These are phyloP conservation scores for Ypsolopha sequella DNA, from an alignment of 2,888 invertebrate genomes.

Conservation along the genomic window DNA sequence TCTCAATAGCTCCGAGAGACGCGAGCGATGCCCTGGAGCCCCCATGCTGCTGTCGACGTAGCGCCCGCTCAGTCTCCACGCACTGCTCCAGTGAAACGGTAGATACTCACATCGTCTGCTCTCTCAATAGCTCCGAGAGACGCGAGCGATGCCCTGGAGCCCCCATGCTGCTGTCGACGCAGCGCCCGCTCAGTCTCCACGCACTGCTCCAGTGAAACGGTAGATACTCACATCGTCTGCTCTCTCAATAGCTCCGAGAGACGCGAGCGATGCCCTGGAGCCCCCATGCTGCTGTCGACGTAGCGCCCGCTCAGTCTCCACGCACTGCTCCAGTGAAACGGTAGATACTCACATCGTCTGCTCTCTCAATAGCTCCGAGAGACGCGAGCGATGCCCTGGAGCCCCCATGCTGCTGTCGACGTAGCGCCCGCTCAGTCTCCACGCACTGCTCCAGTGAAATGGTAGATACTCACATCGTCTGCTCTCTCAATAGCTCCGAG, in stretches of 20 bases:
- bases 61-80: slow-evolving; percentile 80
- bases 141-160: slow-evolving; percentile 80
- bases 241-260: slow-evolving; percentile 69
- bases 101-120: slow-evolving; percentile 60
- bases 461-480: slow-evolving; percentile 71
- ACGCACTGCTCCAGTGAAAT: slow-evolving; percentile 88
- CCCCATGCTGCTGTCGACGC: slow-evolving; percentile 59
- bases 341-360: slow-evolving; percentile 70
- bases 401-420: slow-evolving; percentile 64
- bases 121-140: slow-evolving; percentile 72
- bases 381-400: slow-evolving; percentile 83
- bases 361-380: slow-evolving; percentile 66
- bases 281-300: slow-evolving; percentile 64
- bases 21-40: slow-evolving; percentile 82
- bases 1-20: slow-evolving; percentile 71
- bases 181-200: slow-evolving; percentile 81
- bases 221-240: slow-evolving; percentile 60
- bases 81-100: slow-evolving; percentile 75
- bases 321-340: slow-evolving; percentile 83
- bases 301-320: slow-evolving; percentile 79
- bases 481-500: slow-evolving; percentile 67
- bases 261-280: slow-evolving; percentile 81
- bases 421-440: slow-evolving; percentile 77
- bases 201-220: slow-evolving; percentile 75
- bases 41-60: slow-evolving; percentile 56